Base-by-base conservation (phyloP, 2,888 invertebrate species). In the Drosophila aldrichi region DNA sequence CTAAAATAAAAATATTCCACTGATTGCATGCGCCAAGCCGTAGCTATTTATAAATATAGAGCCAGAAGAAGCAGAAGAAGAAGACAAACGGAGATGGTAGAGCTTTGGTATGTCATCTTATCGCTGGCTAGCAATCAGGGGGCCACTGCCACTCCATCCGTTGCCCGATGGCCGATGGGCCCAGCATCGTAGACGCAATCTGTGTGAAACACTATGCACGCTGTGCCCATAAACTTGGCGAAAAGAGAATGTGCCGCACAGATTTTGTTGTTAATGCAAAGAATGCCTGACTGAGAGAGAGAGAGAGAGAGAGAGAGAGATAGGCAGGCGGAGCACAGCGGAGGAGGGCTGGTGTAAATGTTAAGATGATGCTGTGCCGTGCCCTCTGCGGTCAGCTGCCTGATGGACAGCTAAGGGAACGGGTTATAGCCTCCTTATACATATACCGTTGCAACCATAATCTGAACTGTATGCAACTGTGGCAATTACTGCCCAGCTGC, bases 371-470 rank as follows among this genome's bases (percentile, higher is more conserved):
- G 81, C 41, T 69, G 68, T 41, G 82, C 79, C 82, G 88, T 89
- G 82, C 84, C 85, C 81, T 87, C 84, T 86, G 84, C 81, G 89
- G 85, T 85, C 83, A 87, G 84, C 88, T 84, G 88, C 74, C 87
- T 86, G 89, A 86, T 83, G 84, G 85, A 87, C 84, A 79, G 74
- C 70, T 79, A 74, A 69, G 52, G 77, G 66, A 89, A 89, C 85
- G 77, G 89, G 82, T 88, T 88, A 79, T 41, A 66, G 59, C 41
- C 32, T 3, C 29, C 32, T 56, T 44, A 25, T 25, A 25, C 25
- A 25, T 25, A 5, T 25, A 85, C 88, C 88, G 89, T 85, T 85
- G 82, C 73, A 61, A 51, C 46, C 57, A 43, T 20, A 40, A 68
- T 48, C 48, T 38, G 34, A 22, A 25, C 57, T 43, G 56, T 43